Base-by-base conservation (phyloP, 1,140 invertebrate genomes). In the Eumaeus atala region DNA sequence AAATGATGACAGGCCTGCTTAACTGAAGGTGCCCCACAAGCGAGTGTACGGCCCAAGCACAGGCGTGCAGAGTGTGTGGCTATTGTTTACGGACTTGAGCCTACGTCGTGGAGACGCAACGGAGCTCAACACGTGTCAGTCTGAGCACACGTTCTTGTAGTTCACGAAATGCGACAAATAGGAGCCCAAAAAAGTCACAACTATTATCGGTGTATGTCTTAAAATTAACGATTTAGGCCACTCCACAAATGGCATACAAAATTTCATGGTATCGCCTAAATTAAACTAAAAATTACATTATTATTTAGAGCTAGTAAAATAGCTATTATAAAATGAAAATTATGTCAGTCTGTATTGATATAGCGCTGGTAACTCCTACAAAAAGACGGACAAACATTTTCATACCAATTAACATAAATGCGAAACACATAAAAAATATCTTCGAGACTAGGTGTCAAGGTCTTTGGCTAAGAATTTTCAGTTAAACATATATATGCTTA, bases 391-490 rank as follows among this genome's bases (percentile, higher is more conserved):
- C 21, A 28, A 28, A 64, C 51, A 51, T 51, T 58, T 51, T 34
- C 55, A 40, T 59, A 67, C 38, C 40, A 68, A 68, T 61, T 62
- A 59, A 67, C 64, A 68, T 72, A 76, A 82, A 78, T 76, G 72
- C 74, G 61, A 67, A 58, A 75, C 75, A 76, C 59, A 70, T 75
- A 75, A 77, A 75, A 28, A 67, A 74, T 59, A 72, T 66, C 48
- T 59, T 63, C 63, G 61, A 77, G 82, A 85, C 82, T 85, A 85
- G 82, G 63, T 60, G 64, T 67, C 61, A 67, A 74, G 59, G 68
- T 85, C 82, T 85, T 85, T 85, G 82, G 79, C 72, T 73, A 77
- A 62, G 71, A 73, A 9, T 44, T 42, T 76, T 65, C 36, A 51
- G 51, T 58, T 37, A 40, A 47, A 48, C 17, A 17, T 17, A 49